Evolutionary conservation across 2,113 vertebrate species (phyloP), one percentile per base, ranked within the genome.

Genomic region (Sceloporus undulatus): DNA sequence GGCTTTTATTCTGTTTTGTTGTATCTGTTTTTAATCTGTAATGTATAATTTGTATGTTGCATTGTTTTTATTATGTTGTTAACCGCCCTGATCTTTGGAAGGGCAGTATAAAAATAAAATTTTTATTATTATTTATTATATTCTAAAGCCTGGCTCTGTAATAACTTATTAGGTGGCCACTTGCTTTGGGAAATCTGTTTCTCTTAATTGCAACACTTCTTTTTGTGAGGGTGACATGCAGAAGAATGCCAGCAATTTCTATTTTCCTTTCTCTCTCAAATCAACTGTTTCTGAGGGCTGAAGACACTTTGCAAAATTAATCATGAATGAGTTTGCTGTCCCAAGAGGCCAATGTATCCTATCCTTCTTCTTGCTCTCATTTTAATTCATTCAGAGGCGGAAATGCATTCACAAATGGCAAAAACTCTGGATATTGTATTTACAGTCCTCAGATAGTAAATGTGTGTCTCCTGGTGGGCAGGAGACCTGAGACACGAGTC

Each of bases 121-220:
- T 34, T 34, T 34, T 34, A 34, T 34, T 34, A 34, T 34, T 34
- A 34, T 34, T 34, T 34, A 34, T 34, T 90, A 92, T 79, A 91
- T 52, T 88, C 81, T 78, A 66, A 82, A 87, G 85, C 89, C 86
- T 54, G 79, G 10, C 66, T 18, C 90, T 0, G 21, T 42, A 79
- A 93, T 93, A 92, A 91, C 77, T 94, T 91, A 23, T 85, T 62
- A 80, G 80, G 56, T 79, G n/a, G 73, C 90, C 79, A 68, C 90
- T 91, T 40, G 89, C 87, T 92, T 85, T 76, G 68, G 77, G n/a
- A 92, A 93, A 94, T 91, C 86, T 93, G 89, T 85, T 93, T 79
- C 86, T 83, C 84, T 94, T 90, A 92, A 85, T 1, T 4, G 84
- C 18, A 21, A 29, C 87, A 73, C 9, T 78, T 90, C 73, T 90